Base-by-base conservation (phyloP, 2,888 invertebrate genomes). In the Cybosia mesomella region DNA sequence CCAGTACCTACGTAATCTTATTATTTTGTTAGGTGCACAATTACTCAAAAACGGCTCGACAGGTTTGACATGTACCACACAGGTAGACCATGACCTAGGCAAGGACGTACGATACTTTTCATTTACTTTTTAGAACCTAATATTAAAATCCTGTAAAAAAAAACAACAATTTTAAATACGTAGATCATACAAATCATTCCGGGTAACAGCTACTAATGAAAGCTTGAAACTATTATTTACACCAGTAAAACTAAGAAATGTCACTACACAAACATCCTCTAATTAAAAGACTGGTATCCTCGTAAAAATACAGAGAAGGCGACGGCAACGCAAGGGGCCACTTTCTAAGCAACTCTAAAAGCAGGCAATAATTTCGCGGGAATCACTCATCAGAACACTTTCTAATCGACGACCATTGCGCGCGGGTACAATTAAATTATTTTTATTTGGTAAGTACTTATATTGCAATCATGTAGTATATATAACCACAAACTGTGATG, bases 381-480 rank as follows among this genome's bases (percentile, higher is more conserved):
- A 91, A 91, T 92, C 91, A 91, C 92, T 92, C 93, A 92, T 91
- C 91, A 91, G 89, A 92, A 91, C 91, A 93, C 94, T 94, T 94
- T 94, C 94, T 93, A 93, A 91, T 92, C 90, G 89, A 87, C 89
- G 84, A 87, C 85, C 83, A 89, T 84, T 86, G 85, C 86, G 85
- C 86, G 85, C 85, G 85, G 87, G 81, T 83, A 88, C 86, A 89
- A 89, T 88, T 89, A 89, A 88, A 87, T 85, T 82, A 83, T 86
- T 83, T 83, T 77, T 74, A 68, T 79, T 81, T 75, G n/a, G 49
- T 62, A 39, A 15, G 13, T 55, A 28, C n/a, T 15, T 55, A 28
- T 18, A 43, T 62, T 24, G n/a, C 28, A 49, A 49, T 65, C 22
- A 64, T 36, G 24, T 53, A 55, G 15, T 36, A 36, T 53, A 55